These are phyloP conservation scores for Thumatha senex DNA, from an alignment of 2,888 invertebrate species.

Conservation along the genomic window DNA sequence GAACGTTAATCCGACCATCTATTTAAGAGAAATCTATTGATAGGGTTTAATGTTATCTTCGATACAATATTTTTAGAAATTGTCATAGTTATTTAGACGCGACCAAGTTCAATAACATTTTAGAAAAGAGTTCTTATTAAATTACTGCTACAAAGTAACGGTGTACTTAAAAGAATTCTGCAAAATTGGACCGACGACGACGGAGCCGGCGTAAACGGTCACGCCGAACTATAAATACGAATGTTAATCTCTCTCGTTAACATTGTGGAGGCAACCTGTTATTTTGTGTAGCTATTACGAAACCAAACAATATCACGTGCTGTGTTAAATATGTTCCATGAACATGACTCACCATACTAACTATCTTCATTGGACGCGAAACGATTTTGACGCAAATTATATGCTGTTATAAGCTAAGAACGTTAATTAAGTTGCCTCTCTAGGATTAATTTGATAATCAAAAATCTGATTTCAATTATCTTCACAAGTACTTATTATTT, in stretches of 20 bases:
- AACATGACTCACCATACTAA: conserved; percentile 66
- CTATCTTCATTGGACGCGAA: conserved; percentile 72
- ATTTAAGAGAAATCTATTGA: too few relatives aligned
- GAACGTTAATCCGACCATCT: too few relatives aligned
- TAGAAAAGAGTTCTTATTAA: conserved; percentile 14
- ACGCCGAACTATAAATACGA: conserved; percentile 43
- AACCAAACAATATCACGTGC: conserved; percentile 78
- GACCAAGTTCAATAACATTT: too few relatives aligned
- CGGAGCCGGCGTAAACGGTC: neutral
- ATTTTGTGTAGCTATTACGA: conserved; percentile 70
- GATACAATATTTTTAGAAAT: neutral
- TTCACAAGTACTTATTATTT: conserved; percentile 65
- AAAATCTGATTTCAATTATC: conserved; percentile 76
- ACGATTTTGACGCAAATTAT: conserved; percentile 81
- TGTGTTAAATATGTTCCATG: conserved; percentile 43
- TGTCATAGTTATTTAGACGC: neutral
- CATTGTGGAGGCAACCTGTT: conserved; percentile 65
- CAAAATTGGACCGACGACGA: conserved; percentile 14
- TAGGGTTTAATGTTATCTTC: too few relatives aligned
- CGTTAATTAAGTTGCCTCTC: conserved; percentile 74
- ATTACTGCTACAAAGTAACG: conserved; percentile 37
- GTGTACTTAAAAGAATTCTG: conserved; percentile 22
- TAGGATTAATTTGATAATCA: conserved; percentile 78
- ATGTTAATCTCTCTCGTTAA: conserved; percentile 68
- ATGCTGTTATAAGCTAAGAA: conserved; percentile 68